A percentile compares a stretch with the other conserved stretches of the same genome.
Evolutionary conservation across 1,140 invertebrate genomes (phyloP).

Genomic region (Asbolus verrucosus): DNA sequence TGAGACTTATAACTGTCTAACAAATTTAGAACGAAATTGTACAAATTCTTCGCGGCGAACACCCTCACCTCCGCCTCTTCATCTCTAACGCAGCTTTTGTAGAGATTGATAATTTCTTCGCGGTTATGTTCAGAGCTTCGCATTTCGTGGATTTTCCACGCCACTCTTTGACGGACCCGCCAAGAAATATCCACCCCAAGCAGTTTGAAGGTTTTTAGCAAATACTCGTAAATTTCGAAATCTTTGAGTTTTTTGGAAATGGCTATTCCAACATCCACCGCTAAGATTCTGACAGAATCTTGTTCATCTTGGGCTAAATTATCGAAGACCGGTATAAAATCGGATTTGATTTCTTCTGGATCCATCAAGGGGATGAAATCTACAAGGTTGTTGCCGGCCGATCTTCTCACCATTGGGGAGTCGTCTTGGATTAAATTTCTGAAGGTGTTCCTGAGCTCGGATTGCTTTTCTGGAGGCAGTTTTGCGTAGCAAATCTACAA

Average conservation of each 20-base stretch:
- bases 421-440: slow-evolving; percentile 58
- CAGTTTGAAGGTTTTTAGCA: slow-evolving; percentile 54
- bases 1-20: slow-evolving; percentile 49
- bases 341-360: slow-evolving; percentile 54
- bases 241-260: slow-evolving; percentile 52
- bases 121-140: slow-evolving; percentile 48
- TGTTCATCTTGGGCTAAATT: slow-evolving; percentile 59
- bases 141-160: slow-evolving; percentile 53
- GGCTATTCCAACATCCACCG: slow-evolving; percentile 57
- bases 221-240: slow-evolving; percentile 52
- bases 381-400: slow-evolving; percentile 49
- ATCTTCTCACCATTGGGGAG: slow-evolving; percentile 58
- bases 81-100: slow-evolving; percentile 55
- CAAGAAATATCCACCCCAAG: slow-evolving; percentile 54
- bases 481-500: slow-evolving; percentile 59
- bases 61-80: slow-evolving; percentile 57
- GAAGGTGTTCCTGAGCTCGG: slow-evolving; percentile 55
- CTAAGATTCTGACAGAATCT: slow-evolving; percentile 55
- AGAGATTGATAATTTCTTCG: slow-evolving; percentile 48
- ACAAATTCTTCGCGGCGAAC: slow-evolving; percentile 52
- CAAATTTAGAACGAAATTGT: slow-evolving; percentile 54
- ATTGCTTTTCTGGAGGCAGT: slow-evolving; percentile 51
- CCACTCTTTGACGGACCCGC: slow-evolving; percentile 57
- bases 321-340: slow-evolving; percentile 58
- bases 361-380: slow-evolving; percentile 54